Percentiles rank a stretch among this genome's conserved stretches.
Evolutionary conservation across 92 coral and sea anemone genomes (phyloP).

Genomic region (Porites lobata): DNA sequence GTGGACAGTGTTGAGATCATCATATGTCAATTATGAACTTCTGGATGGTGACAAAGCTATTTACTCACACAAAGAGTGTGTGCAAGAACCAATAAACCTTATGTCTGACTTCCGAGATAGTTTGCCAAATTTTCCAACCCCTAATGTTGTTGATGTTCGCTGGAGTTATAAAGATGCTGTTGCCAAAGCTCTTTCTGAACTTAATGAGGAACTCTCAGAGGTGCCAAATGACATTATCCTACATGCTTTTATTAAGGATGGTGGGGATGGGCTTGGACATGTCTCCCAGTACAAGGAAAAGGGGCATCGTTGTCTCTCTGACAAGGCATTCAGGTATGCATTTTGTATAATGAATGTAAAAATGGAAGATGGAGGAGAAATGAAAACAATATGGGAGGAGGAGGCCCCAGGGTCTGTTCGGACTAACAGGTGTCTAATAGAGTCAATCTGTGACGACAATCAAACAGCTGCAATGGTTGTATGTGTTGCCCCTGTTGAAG

Average conservation of each 20-base stretch:
- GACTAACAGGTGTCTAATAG: conserved; percentile 37
- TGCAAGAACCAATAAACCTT: neutral
- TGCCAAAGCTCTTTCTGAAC: conserved; percentile 30
- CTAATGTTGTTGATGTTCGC: conserved; percentile 35
- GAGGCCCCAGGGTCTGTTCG: conserved; percentile 44
- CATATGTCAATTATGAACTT: conserved; percentile 28
- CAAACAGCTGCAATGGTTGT: conserved; percentile 46
- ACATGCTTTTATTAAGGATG: conserved; percentile 40
- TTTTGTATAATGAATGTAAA: conserved; percentile 33
- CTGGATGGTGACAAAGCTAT: neutral
- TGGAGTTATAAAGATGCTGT: conserved; percentile 42
- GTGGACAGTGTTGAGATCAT: conserved; percentile 32
- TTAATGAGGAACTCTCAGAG: neutral
- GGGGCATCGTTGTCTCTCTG: conserved; percentile 24
- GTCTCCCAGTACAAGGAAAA: conserved; percentile 33
- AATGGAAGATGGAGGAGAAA: conserved; percentile 26
- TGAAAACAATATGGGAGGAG: conserved; percentile 40
- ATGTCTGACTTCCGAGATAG: conserved; percentile 30
- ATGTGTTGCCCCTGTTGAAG: conserved; percentile 43
- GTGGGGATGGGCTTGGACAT: conserved; percentile 50
- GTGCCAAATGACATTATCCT: conserved; percentile 8
- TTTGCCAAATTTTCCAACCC: conserved; percentile 12
- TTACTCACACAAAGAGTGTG: neutral
- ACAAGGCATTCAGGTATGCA: conserved; percentile 39
- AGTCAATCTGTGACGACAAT: conserved; percentile 46